phyloP scores from a whole-genome alignment of 1,140 invertebrate species.

The Melipona quadrifasciata region DNA sequence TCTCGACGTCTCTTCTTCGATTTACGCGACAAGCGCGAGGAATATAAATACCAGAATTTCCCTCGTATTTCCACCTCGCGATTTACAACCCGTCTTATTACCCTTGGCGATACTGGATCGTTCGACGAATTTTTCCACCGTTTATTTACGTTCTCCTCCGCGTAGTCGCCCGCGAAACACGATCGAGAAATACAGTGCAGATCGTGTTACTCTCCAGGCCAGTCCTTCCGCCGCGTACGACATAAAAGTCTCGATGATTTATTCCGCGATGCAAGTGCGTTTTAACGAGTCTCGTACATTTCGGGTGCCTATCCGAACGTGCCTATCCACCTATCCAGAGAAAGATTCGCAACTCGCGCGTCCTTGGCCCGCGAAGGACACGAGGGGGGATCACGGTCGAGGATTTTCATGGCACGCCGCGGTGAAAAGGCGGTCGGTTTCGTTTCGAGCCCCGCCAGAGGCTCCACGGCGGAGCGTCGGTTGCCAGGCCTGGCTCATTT shows the following conservation, averaged over 20 bases:
- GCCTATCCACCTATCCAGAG: neutral
- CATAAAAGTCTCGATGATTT: conserved; percentile 52
- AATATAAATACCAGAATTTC: conserved; percentile 34
- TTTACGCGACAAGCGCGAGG: neutral
- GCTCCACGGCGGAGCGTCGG: conserved; percentile 51
- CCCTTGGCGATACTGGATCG: neutral
- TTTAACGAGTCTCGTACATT: neutral
- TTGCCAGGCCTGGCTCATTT: conserved; percentile 75
- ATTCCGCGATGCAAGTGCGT: conserved; percentile 24
- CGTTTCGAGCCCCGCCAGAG: conserved; percentile 43
- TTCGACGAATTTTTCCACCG: conserved; percentile 6
- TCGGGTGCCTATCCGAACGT: neutral
- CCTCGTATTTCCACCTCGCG: neutral
- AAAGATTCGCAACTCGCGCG: neutral
- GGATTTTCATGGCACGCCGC: conserved; percentile 54
- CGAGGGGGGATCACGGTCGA: conserved; percentile 42
- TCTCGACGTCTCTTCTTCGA: neutral
- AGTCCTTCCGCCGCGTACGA: neutral
- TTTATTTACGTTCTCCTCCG: neutral
- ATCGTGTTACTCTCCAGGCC: conserved; percentile 12
- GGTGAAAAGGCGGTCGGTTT: conserved; percentile 61
- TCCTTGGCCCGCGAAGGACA: conserved; percentile 51
- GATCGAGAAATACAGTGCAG: conserved; percentile 26
- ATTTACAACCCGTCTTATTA: conserved; percentile 30
- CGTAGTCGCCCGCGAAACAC: neutral